A percentile compares a stretch with the other conserved stretches of the same genome.
Evolutionary conservation across 2,113 vertebrate genomes (phyloP).

Genomic region (Genyomyrus donnyi): DNA sequence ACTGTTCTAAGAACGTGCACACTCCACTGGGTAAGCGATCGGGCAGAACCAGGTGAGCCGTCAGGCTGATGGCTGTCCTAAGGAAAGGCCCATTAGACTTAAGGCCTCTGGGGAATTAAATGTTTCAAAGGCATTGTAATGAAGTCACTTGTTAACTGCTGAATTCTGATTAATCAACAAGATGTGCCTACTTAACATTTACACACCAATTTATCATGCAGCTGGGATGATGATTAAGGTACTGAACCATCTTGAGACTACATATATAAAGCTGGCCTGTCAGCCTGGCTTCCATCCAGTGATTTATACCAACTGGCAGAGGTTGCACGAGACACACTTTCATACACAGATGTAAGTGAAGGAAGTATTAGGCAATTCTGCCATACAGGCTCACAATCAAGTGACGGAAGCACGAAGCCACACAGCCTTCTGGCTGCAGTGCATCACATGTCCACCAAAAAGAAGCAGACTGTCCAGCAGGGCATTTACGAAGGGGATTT

Average conservation of each 20-base stretch:
- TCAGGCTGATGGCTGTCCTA: background rate
- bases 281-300: background rate
- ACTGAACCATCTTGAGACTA: background rate
- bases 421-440: background rate
- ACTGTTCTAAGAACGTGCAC: background rate
- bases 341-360: background rate
- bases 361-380: background rate
- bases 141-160: background rate
- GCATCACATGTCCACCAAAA: background rate
- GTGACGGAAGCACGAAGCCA: background rate
- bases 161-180: background rate
- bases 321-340: background rate
- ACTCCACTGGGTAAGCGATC: background rate
- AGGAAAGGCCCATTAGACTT: background rate
- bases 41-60: background rate
- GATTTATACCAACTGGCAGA: background rate
- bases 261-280: background rate
- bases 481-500: background rate
- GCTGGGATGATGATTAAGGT: background rate
- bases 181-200: too few relatives aligned
- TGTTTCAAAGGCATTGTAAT: conserved; percentile 12
- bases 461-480: background rate
- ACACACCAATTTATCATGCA: too few relatives aligned
- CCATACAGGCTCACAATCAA: background rate
- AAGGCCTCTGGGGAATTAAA: background rate